phyloP scores from a whole-genome alignment of 2,113 vertebrate genomes.

The Onychorhynchus coronatus region DNA sequence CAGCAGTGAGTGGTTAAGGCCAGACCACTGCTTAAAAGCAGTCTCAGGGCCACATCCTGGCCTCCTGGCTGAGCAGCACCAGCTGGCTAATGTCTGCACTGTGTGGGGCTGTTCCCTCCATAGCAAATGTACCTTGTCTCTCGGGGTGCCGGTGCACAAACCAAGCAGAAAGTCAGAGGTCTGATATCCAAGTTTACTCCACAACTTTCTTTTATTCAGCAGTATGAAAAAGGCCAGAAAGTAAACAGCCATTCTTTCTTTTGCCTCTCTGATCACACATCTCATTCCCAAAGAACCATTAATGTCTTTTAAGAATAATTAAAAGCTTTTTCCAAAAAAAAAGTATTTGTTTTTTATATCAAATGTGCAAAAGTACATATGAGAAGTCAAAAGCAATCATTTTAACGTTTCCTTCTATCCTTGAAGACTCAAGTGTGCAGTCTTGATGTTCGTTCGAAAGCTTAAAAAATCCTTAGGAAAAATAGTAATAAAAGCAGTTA shows the following conservation, averaged over 20 bases:
- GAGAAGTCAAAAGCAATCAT: not conserved
- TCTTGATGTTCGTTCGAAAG: not conserved
- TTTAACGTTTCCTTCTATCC: not conserved
- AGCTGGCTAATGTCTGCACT: not conserved
- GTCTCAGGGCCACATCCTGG: not conserved
- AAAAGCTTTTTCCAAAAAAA: not conserved
- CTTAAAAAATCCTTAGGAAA: not conserved
- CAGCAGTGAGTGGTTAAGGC: too few relatives aligned
- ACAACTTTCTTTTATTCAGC: not conserved
- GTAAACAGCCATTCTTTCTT: not conserved
- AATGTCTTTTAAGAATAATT: not conserved
- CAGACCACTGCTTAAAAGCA: not conserved
- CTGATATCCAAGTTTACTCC: not conserved
- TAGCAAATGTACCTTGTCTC: not conserved
- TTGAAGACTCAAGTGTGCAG: not conserved
- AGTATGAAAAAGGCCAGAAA: not conserved
- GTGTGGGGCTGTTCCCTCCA: not conserved
- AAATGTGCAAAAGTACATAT: not conserved
- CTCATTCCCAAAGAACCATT: not conserved
- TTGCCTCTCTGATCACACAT: not conserved
- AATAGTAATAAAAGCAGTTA: not conserved
- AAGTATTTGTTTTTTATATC: not conserved
- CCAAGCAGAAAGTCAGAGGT: not conserved
- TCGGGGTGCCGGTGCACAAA: not conserved
- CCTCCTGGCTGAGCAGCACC: not conserved